Evolutionary conservation across 2,888 invertebrate genomes (phyloP).

Genomic region (Teinopalpus imperialis): DNA sequence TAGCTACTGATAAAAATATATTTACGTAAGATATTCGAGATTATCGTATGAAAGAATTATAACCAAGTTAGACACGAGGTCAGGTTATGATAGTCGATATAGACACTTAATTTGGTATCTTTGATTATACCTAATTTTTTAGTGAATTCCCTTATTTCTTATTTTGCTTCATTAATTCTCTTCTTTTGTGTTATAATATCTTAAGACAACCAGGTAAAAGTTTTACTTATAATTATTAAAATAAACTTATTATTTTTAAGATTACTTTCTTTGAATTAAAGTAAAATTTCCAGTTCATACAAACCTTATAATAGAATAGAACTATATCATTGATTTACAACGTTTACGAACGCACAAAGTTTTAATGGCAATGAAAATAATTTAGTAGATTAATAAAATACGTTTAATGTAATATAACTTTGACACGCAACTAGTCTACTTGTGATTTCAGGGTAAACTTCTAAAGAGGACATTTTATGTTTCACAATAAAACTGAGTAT

Average conservation of each 20-base stretch:
- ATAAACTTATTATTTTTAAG: too few relatives aligned
- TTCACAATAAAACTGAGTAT: conserved; percentile 7
- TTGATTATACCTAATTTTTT: too few relatives aligned
- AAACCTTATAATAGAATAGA: too few relatives aligned
- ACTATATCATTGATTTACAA: conserved; percentile 33
- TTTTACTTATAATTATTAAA: too few relatives aligned
- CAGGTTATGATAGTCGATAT: conserved; percentile 14
- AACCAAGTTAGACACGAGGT: conserved; percentile 14
- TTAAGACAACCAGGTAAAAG: too few relatives aligned
- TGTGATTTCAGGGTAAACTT: conserved; percentile 9
- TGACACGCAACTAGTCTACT: conserved; percentile 56
- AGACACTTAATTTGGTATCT: too few relatives aligned
- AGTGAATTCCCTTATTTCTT: too few relatives aligned
- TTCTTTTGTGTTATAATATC: too few relatives aligned
- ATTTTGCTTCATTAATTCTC: too few relatives aligned
- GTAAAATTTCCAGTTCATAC: too few relatives aligned
- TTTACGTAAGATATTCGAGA: conserved; percentile 62
- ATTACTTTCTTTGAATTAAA: too few relatives aligned
- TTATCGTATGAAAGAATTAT: conserved; percentile 45
- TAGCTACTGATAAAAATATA: conserved; percentile 63
- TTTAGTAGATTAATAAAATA: conserved; percentile 59
- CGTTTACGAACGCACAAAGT: conserved; percentile 67
- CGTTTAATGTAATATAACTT: conserved; percentile 62
- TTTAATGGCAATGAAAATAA: conserved; percentile 68
- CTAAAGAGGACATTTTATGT: conserved; percentile 13